Base-by-base conservation (phyloP, 37 sponge, comb jelly and placozoan species). In the Halichondria panicea region DNA sequence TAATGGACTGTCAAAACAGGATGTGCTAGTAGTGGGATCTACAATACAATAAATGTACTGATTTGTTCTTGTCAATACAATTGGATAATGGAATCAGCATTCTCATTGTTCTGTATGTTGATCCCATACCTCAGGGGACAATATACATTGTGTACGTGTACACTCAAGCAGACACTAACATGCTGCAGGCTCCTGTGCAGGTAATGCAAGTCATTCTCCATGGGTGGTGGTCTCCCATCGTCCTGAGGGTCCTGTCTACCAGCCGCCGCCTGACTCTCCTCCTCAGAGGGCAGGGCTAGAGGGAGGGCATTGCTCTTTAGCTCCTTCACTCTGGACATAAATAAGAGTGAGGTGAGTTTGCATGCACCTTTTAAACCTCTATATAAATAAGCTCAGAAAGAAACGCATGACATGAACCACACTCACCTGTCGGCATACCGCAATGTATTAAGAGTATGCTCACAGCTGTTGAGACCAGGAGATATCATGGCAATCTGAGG, bases 351-450 rank as follows among this genome's bases (percentile, higher is more conserved):
- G 25, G 22, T 58, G n/a, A 25, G 60, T 58, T 7, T 58, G 60
- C n/a, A 58, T 58, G 60, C 9, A 35, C 38, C 27, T 21, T 3
- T 48, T 13, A 48, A 13, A 48, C 50, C 9, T 9, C 9, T 48
- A 18, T 48, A 18, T 48, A 18, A 48, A 48, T 18, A 18, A 18
- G 9, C 13, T 48, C 13, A 13, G 13, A 18, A 48, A 48, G 13
- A 48, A 48, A 48, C 9, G 50, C n/a, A n/a, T n/a, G n/a, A n/a
- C n/a, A n/a, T n/a, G n/a, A n/a, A n/a, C n/a, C n/a, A n/a, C n/a
- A n/a, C 46, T 34, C 63, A 94, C 98, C 98, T 94, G 84, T 95
- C 99, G 34, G 99, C 99, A 82, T 97, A 97, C 76, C 99, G 46
- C 24, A 98, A 83, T 21, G 99, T 98, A 63, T 98, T 98, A 13